A percentile compares a stretch with the other conserved stretches of the same genome.
Conservation (phyloP, 2,888 invertebrate species). For the Sepioteuthis lessoniana region DNA sequence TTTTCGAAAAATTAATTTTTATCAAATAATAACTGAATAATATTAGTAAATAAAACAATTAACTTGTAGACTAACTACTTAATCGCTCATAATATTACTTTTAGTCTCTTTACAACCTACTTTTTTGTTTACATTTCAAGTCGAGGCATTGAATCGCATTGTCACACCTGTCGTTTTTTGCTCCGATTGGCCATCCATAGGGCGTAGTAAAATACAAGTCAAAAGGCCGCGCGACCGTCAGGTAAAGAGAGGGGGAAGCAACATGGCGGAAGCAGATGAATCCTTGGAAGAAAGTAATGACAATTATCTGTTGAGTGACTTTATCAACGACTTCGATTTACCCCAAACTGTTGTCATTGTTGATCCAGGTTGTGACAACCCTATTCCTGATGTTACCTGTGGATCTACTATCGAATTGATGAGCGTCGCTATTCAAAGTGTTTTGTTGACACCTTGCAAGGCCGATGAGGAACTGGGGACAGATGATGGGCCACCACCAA, state of each 20-base stretch:
- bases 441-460: conserved; percentile 44
- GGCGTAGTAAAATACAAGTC: neutral
- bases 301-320: neutral
- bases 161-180: neutral
- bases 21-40: no score
- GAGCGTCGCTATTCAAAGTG: neutral
- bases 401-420: neutral
- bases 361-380: neutral
- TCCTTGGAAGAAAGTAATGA: neutral
- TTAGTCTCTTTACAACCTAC: neutral
- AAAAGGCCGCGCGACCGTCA: neutral
- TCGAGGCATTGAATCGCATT: neutral
- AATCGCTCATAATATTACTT: neutral
- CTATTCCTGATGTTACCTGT: neutral
- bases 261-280: conserved; percentile 40
- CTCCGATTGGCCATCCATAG: conserved; percentile 42
- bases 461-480: neutral
- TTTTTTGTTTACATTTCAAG: neutral
- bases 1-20: no score
- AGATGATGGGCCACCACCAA: neutral
- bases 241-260: neutral
- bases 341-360: conserved; percentile 38
- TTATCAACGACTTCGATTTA: conserved; percentile 15
- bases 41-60: no score
- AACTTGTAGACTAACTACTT: no score